Conservation (phyloP, 2,888 invertebrate genomes). For the Mythimna loreyi region DNA sequence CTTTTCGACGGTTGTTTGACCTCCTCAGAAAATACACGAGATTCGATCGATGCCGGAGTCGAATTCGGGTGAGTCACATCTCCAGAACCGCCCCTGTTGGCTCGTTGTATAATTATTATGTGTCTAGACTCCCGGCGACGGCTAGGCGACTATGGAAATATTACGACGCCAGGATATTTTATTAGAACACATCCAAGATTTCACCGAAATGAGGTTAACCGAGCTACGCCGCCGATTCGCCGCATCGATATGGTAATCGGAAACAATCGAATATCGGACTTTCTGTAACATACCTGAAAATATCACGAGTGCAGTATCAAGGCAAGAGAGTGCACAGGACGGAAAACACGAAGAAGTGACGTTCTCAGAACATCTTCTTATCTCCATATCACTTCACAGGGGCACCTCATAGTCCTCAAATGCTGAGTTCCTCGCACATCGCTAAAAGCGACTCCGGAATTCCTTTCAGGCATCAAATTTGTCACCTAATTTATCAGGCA, state of each 20-base stretch:
- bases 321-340: constrained; percentile 85
- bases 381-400: constrained; percentile 89
- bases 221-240: constrained; percentile 48
- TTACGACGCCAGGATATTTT: constrained; percentile 76
- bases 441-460: constrained; percentile 82
- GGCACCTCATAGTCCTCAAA: constrained; percentile 84
- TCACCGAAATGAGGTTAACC: constrained; percentile 64
- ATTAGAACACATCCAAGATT: constrained; percentile 56
- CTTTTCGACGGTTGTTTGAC: constrained; percentile 78
- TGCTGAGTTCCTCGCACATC: constrained; percentile 81
- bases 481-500: constrained; percentile 88
- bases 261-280: constrained; percentile 34
- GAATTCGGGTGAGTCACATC: constrained; percentile 85
- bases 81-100: constrained; percentile 85
- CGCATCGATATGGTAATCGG: constrained; percentile 52
- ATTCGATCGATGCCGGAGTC: constrained; percentile 85
- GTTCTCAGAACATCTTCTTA: constrained; percentile 83
- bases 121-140: constrained; percentile 89
- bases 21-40: constrained; percentile 78
- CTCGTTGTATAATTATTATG: constrained; percentile 86
- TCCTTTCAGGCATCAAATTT: constrained; percentile 87
- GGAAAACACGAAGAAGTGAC: constrained; percentile 86
- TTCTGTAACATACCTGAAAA: constrained; percentile 80
- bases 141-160: constrained; percentile 83
- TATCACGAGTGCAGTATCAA: constrained; percentile 79